Evolutionary conservation across 1,140 invertebrate species (phyloP), one percentile per base, ranked within the genome.

Genomic region (Ceratoteleas bidentatus): DNA sequence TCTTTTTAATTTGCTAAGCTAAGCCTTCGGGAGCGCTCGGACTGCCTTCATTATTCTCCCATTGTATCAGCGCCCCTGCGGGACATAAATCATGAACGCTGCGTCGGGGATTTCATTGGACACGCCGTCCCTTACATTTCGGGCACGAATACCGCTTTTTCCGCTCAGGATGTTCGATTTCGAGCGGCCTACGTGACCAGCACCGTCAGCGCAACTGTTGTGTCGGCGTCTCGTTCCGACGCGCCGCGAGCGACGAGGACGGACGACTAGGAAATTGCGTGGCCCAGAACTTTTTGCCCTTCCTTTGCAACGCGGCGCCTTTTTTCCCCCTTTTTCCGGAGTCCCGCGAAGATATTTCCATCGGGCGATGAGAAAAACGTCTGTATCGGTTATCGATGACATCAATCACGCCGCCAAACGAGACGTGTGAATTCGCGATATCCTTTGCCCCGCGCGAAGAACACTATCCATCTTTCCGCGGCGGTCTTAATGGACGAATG

Each of bases 1-100:
- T 74, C 77, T 80, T 80, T 80, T 80, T 80, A 80, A 80, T 80
- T 80, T 80, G 64, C 77, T 57, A 62, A 80, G 69, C 69, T 74
- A 74, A 74, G 69, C 77, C 77, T 74, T 49, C 57, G 77, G 69
- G 77, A 80, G n/a, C 64, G 50, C 47, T 50, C 58, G 70, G 60
- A 58, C 64, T 65, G 65, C 78, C 78, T 74, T 81, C 78, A 75
- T 81, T 81, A 81, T 81, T 74, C 78, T 75, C 57, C 78, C 57
- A 81, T 81, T 81, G 78, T 81, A 81, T 81, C 78, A 69, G 64
- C 52, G 60, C 78, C 78, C 78, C 78, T 75, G 45, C 38, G 53
- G 70, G 65, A 81, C 65, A 81, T 81, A 75, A 81, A 74, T 81
- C 78, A 75, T 81, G 78, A 65, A 81, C 64, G 69, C 64, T 66